These are phyloP conservation scores for Botia kubotai DNA, from an alignment of 2,797 vertebrate genomes.

Conservation along the genomic window DNA sequence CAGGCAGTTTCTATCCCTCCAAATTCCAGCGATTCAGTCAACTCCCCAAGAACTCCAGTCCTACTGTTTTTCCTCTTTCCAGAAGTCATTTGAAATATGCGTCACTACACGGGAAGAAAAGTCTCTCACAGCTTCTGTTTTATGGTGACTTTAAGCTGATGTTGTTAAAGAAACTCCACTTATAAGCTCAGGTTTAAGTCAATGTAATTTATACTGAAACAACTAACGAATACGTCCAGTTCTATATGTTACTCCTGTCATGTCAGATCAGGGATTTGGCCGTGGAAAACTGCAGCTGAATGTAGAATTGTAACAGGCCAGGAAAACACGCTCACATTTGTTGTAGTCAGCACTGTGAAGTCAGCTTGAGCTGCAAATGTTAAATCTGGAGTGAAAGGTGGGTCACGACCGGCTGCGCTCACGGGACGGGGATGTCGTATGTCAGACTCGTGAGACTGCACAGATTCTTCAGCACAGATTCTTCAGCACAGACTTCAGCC, in stretches of 20 bases:
- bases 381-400: conserved; percentile 19
- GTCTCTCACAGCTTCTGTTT: too few species aligned
- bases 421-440: not conserved
- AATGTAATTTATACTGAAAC: not conserved
- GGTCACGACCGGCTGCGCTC: not conserved
- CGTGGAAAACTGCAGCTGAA: not conserved
- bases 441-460: not conserved
- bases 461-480: not conserved
- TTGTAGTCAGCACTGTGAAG: conserved; percentile 9
- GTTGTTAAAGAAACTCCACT: not conserved
- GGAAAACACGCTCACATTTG: conserved; percentile 11
- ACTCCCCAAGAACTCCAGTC: too few species aligned
- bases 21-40: too few species aligned
- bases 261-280: conserved; percentile 6
- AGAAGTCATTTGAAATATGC: too few species aligned
- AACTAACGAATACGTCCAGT: conserved; percentile 31
- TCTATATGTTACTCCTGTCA: conserved; percentile 17
- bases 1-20: not conserved
- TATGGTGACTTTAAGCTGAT: too few species aligned
- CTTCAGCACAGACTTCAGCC: too few species aligned
- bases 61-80: too few species aligned
- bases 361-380: not conserved
- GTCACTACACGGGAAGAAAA: too few species aligned
- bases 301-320: not conserved
- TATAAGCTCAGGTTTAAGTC: not conserved